Base-by-base conservation (phyloP, 1,140 invertebrate species). In the Neodiprion lecontei region DNA sequence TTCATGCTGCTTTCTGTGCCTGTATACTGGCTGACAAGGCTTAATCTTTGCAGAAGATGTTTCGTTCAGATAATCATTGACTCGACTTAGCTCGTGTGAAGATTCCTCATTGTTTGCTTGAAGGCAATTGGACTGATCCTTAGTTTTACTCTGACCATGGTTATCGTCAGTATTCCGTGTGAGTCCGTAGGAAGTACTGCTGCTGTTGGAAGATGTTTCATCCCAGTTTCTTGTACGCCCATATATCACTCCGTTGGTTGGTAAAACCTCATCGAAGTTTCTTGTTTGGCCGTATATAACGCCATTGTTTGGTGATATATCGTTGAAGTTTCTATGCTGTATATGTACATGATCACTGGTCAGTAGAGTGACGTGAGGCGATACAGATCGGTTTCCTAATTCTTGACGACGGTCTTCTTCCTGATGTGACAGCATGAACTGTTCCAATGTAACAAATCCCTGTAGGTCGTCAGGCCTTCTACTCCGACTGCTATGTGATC, bases 381-480 rank as follows among this genome's bases (percentile, higher is more conserved):
- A 79, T 21, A 78, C 61, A 10, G 80, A 78, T 67, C 70, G 75
- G 40, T 77, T 82, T 66, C 50, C 61, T 23, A 72, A 48, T 47
- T 69, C 74, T 47, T 70, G 71, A 61, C 77, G 85, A n/a, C 91
- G 88, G 82, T 94, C 93, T 85, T 94, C 92, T 74, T 90, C 91
- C 80, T 93, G 93, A 79, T 93, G 92, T 73, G 91, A 89, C 67
- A 93, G 86, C 93, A 95, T 94, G 78, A 95, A 90, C 84, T 94
- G 92, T 86, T 95, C 93, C 7, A 95, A 87, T 0, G 93, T 95
- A 1, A 92, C 87, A 79, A 91, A 91, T 14, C 90, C 88, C 72
- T 90, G 88, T 5, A 85, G 79, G 70, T 89, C 89, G 17, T 88
- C 86, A 1, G 83, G 74, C 70, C 83, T 73, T 76, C 79, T 80